These are phyloP conservation scores for Thunnus thynnus DNA, from an alignment of 2,113 vertebrate genomes.

Conservation along the genomic window DNA sequence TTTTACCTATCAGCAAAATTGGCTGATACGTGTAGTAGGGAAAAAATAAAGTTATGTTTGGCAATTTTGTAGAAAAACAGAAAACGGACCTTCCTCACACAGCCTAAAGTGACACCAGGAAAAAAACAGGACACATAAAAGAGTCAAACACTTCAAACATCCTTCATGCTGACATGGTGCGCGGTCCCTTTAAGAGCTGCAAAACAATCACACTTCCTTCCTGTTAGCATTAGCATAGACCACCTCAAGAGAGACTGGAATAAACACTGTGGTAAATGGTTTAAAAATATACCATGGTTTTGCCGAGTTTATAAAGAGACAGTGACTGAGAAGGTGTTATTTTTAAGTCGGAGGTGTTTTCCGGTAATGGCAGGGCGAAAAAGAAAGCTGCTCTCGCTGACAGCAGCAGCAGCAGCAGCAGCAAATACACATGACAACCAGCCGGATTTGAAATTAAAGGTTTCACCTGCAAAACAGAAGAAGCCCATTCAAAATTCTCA, in stretches of 20 bases:
- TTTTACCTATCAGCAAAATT: background rate
- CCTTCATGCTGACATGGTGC: background rate
- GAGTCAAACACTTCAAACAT: background rate
- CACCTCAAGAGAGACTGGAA: background rate
- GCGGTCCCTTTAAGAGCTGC: slow-evolving; percentile 73
- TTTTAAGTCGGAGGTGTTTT: background rate
- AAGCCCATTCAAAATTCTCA: background rate
- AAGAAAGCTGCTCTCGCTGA: slow-evolving; percentile 52
- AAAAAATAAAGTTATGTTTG: background rate
- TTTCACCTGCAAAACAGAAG: background rate
- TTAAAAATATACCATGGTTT: background rate
- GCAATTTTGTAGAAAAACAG: background rate
- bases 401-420: background rate
- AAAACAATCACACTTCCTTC: slow-evolving; percentile 29
- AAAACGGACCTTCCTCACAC: background rate
- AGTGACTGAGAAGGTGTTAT: no score
- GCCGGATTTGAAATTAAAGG: background rate
- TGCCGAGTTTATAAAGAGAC: background rate
- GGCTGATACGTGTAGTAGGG: background rate
- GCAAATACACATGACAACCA: background rate
- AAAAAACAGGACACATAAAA: background rate
- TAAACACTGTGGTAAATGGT: background rate
- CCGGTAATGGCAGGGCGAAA: slow-evolving; percentile 71
- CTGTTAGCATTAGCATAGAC: background rate
- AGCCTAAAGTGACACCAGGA: background rate